A percentile compares a stretch with the other conserved stretches of the same genome.
Conservation (phyloP, 2,797 vertebrate species). For the Chrosomus eos region DNA sequence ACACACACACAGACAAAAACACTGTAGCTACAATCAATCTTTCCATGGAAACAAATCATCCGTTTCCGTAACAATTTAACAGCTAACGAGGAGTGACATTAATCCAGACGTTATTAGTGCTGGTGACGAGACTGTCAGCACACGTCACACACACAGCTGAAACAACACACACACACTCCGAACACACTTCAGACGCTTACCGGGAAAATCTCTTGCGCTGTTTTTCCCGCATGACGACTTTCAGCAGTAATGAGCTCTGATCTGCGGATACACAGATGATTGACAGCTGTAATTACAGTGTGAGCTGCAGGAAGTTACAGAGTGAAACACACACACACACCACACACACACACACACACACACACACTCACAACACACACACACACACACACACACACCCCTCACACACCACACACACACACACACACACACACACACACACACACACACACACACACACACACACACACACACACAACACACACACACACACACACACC, state of each 20-base stretch:
- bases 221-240: conserved; percentile 64
- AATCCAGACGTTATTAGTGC: background rate
- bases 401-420: background rate
- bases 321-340: conserved; percentile 67
- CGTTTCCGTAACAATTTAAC: background rate
- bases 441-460: background rate
- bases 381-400: background rate
- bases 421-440: too few relatives aligned
- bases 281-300: conserved; percentile 83
- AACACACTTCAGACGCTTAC: background rate
- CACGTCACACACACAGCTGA: conserved; percentile 37
- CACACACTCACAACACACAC: background rate
- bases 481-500: background rate
- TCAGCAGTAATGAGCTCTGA: conserved; percentile 73
- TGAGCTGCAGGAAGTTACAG: conserved; percentile 82
- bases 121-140: background rate
- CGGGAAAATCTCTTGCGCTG: conserved; percentile 18
- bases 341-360: background rate
- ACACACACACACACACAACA: background rate
- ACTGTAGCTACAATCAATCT: background rate
- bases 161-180: conserved; percentile 38
- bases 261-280: conserved; percentile 79
- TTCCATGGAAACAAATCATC: conserved; percentile 4
- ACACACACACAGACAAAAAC: background rate
- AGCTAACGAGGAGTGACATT: background rate